Conservation (phyloP, 2,888 invertebrate species). For the Ditylenchus weischeri region DNA sequence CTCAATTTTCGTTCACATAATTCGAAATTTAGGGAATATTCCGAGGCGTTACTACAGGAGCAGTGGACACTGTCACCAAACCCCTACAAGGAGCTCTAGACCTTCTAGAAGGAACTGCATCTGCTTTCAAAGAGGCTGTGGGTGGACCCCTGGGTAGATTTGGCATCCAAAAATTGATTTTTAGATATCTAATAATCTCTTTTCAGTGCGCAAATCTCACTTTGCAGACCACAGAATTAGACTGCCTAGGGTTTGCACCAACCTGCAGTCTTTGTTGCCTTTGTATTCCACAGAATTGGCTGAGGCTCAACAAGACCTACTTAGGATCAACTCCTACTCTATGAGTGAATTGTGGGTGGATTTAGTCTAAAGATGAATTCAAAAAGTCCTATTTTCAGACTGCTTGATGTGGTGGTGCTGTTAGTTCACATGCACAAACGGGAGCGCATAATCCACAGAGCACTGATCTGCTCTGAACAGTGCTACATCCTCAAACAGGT, state of each 20-base stretch:
- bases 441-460: slow-evolving; percentile 39
- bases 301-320: slow-evolving; percentile 50
- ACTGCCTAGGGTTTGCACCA: slow-evolving; percentile 41
- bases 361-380: background rate
- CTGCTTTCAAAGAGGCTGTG: slow-evolving; percentile 51
- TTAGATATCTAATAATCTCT: background rate
- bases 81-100: slow-evolving; percentile 57
- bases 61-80: slow-evolving; percentile 55
- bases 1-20: slow-evolving; percentile 3
- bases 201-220: slow-evolving; percentile 36
- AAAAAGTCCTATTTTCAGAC: slow-evolving; percentile 28
- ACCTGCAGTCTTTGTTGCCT: slow-evolving; percentile 39
- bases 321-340: slow-evolving; percentile 50
- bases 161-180: background rate
- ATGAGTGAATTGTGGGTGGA: slow-evolving; percentile 38
- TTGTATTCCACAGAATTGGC: slow-evolving; percentile 45
- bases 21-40: slow-evolving; percentile 41
- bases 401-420: slow-evolving; percentile 47
- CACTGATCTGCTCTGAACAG: slow-evolving; percentile 52
- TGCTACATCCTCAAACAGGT: slow-evolving; percentile 45
- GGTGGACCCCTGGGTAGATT: slow-evolving; percentile 33
- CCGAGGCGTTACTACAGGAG: slow-evolving; percentile 53
- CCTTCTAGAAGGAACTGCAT: slow-evolving; percentile 56
- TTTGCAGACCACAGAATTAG: slow-evolving; percentile 36
- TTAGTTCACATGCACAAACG: slow-evolving; percentile 39